A percentile compares a stretch with the other conserved stretches of the same genome.
Conservation (phyloP, 2,888 invertebrate genomes). For the Mactromeris polynyma region DNA sequence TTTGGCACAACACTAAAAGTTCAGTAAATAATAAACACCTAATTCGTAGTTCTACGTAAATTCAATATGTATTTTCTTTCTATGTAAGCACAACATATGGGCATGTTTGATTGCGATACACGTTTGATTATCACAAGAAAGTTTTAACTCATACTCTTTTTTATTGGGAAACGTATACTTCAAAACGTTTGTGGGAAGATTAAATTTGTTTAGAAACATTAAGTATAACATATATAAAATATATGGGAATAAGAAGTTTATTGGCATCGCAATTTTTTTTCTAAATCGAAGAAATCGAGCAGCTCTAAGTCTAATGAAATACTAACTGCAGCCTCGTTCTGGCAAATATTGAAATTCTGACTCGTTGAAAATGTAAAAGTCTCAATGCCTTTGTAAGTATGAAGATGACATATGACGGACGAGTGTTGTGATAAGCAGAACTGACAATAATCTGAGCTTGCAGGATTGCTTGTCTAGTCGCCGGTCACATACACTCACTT, state of each 20-base stretch:
- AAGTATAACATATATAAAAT: not conserved
- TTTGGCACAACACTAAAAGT: too few species aligned
- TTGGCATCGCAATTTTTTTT: not conserved
- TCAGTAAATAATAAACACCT: too few species aligned
- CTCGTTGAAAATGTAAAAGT: not conserved
- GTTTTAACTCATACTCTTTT: too few species aligned
- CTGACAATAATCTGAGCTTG: not conserved
- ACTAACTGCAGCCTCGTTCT: not conserved
- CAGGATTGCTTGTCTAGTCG: conserved; percentile 12
- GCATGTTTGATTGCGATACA: not conserved
- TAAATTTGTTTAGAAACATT: too few species aligned
- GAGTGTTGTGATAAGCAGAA: conserved; percentile 48
- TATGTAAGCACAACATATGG: not conserved
- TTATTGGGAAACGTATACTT: too few species aligned
- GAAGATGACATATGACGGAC: not conserved
- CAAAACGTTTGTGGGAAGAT: too few species aligned
- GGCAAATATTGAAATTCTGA: not conserved
- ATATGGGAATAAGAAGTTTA: not conserved
- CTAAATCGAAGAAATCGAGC: not conserved
- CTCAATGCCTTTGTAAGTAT: conserved; percentile 23
- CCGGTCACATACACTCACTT: conserved; percentile 14
- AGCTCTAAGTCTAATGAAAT: too few species aligned
- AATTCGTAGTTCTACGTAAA: too few species aligned
- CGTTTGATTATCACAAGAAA: too few species aligned
- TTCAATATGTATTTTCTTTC: too few species aligned